Percentiles rank a stretch among this genome's conserved stretches.
Conservation (phyloP, 2,113 vertebrate species). For the Callithrix jacchus region DNA sequence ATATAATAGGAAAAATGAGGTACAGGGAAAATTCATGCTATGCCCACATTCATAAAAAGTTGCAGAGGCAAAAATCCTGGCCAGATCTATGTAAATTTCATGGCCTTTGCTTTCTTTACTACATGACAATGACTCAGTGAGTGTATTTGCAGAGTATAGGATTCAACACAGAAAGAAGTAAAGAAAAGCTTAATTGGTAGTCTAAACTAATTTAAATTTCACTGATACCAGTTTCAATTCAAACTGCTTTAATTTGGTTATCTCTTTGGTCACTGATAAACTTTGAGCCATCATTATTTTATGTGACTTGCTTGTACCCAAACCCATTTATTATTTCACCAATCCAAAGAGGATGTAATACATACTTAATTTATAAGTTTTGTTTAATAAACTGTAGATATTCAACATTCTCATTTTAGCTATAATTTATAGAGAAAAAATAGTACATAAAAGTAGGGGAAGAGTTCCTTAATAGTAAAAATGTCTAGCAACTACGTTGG, state of each 20-base stretch:
- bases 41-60: neutral
- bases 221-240: neutral
- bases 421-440: neutral
- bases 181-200: neutral
- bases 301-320: neutral
- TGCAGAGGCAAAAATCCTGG: neutral
- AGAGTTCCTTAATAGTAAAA: neutral
- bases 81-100: neutral
- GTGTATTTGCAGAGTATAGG: neutral
- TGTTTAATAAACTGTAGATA: neutral
- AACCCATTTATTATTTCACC: neutral
- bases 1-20: neutral
- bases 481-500: neutral
- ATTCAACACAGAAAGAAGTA: neutral
- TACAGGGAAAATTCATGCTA: neutral
- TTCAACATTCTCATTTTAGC: neutral
- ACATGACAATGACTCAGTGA: neutral
- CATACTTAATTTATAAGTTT: too few relatives aligned
- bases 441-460: neutral
- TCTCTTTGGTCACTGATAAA: neutral
- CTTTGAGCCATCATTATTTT: neutral
- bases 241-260: neutral
- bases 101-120: neutral
- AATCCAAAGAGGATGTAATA: neutral
- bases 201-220: neutral